Conservation (phyloP, 2,797 vertebrate genomes). For the Coccyzus lansbergi region DNA sequence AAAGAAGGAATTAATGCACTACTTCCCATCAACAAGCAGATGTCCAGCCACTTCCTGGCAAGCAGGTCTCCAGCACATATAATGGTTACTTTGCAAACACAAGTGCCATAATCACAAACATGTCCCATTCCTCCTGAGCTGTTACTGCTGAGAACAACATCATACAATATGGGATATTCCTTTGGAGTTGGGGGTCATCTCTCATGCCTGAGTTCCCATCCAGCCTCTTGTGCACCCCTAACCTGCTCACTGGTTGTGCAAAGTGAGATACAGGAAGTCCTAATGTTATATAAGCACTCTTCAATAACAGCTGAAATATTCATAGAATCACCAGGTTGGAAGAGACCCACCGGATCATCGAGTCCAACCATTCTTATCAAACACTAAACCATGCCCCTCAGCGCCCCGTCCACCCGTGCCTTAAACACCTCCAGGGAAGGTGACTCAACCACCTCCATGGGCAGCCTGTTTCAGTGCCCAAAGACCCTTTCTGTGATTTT, state of each 20-base stretch:
- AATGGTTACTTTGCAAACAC: not conserved
- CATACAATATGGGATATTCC: not conserved
- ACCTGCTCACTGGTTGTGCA: not conserved
- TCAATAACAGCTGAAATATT: not conserved
- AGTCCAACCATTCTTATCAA: no score
- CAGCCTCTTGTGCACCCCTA: not conserved
- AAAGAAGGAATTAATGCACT: not conserved
- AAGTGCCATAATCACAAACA: not conserved
- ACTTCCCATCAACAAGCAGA: not conserved
- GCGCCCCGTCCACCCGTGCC: no score
- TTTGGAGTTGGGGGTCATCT: not conserved
- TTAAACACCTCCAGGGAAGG: no score
- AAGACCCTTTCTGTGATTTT: no score
- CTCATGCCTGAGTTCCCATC: not conserved
- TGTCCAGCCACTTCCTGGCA: not conserved
- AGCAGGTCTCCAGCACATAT: fast-evolving
- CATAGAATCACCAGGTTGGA: no score
- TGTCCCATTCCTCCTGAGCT: not conserved
- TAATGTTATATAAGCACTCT: not conserved
- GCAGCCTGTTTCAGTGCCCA: no score
- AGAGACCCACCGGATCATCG: no score
- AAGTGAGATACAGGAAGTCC: not conserved
- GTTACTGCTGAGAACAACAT: not conserved
- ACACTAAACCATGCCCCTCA: no score
- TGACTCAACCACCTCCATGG: no score